Conservation (phyloP, 2,888 invertebrate species). For the Prosopocoilus inquinatus region DNA sequence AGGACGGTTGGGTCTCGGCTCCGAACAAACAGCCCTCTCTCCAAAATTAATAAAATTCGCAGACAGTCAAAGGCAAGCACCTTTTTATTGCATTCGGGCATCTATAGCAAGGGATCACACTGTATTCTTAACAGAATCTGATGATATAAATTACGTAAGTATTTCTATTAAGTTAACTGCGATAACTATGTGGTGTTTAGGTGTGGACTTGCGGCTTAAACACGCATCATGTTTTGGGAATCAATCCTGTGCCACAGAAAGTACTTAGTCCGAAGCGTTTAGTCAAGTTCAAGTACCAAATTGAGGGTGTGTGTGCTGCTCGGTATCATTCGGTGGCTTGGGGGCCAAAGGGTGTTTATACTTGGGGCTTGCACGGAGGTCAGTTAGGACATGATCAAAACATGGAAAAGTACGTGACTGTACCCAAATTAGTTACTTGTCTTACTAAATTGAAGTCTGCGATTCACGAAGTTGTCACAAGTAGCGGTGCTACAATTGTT, state of each 20-base stretch:
- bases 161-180: constrained; percentile 1
- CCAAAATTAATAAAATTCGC: constrained; percentile 51
- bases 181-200: constrained; percentile 39
- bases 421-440: constrained; percentile 53
- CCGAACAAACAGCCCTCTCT: constrained; percentile 57
- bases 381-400: constrained; percentile 69
- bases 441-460: constrained; percentile 35
- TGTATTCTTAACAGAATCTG: constrained; percentile 62
- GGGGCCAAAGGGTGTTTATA: constrained; percentile 62
- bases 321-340: constrained; percentile 71
- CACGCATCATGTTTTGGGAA: constrained; percentile 63
- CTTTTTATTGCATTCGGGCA: constrained; percentile 52
- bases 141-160: constrained; percentile 52
- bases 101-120: constrained; percentile 69
- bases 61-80: constrained; percentile 36
- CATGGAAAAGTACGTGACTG: constrained; percentile 48
- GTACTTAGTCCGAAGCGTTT: constrained; percentile 50
- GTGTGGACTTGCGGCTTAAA: constrained; percentile 65
- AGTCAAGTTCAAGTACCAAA: constrained; percentile 46
- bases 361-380: constrained; percentile 81
- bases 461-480: constrained; percentile 53
- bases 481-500: constrained; percentile 68
- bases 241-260: constrained; percentile 53
- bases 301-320: constrained; percentile 63
- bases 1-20: constrained; percentile 70